Evolutionary conservation across 2,888 invertebrate genomes (phyloP), one percentile per base, ranked within the genome.

Genomic region (Artemia sp.): DNA sequence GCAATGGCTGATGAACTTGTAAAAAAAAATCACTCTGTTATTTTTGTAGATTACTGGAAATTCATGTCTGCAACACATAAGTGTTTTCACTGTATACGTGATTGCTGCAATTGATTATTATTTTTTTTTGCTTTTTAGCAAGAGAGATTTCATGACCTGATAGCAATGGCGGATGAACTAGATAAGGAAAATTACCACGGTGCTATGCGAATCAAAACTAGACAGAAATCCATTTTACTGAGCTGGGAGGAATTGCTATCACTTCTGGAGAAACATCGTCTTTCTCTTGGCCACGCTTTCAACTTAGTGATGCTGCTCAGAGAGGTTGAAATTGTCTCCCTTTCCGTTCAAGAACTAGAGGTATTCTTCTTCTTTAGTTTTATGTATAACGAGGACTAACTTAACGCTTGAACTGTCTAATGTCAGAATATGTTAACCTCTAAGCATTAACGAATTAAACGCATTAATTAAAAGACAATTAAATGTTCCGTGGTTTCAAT

Each of bases 111-210:
- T 51, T 50, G 67, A 51, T 68, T n/a, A n/a, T n/a, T n/a, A n/a
- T 51, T 51, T 6, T 52, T 51, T 73, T 69, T 52, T 38, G 19
- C 67, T 68, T 72, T 77, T 69, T 77, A 84, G 82, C 91, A 92
- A 76, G 95, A 96, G 77, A 85, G 97, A 11, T 95, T 97, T 78
- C 89, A 91, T 74, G 92, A 94, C 79, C 82, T 98, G 67, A 90
- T 90, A 0, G 88, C 89, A 70, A 93, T 98, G 92, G 91, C 92
- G 2, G 86, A 88, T 68, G 95, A 97, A 77, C 82, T 98, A 70
- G 89, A 90, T 51, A 83, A 85, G 52, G 96, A 96, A 81, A 88
- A 89, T 74, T 98, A 95, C 80, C 90, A 94, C 77, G 90, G 90
- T 53, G 85, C 89, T 50, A 92, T 90, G 72, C 83, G 86, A 0